Conservation (phyloP, 64 coral and sea anemone species). For the Platygyra sinensis region DNA sequence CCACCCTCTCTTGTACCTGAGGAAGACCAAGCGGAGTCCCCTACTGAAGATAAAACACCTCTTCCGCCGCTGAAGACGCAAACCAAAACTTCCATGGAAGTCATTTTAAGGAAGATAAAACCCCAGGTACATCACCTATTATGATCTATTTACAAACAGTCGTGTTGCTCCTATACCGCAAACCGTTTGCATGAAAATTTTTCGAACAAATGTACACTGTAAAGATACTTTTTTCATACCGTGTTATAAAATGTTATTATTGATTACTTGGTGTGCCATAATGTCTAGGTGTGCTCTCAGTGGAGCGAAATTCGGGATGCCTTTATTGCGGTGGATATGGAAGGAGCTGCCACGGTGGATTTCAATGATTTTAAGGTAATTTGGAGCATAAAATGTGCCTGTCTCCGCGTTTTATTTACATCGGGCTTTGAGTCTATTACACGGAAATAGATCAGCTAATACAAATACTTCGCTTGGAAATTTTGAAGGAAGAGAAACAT, state of each 20-base stretch:
- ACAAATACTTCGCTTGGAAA: too few relatives aligned
- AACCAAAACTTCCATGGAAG: background rate
- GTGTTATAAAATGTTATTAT: too few relatives aligned
- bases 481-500: too few relatives aligned
- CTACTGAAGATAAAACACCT: background rate
- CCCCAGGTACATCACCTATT: constrained; percentile 9
- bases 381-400: background rate
- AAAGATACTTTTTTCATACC: too few relatives aligned
- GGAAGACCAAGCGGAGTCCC: background rate
- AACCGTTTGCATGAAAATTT: too few relatives aligned
- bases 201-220: too few relatives aligned
- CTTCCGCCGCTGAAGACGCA: background rate
- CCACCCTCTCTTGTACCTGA: background rate
- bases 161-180: too few relatives aligned
- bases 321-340: background rate
- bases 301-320: constrained; percentile 17
- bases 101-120: constrained; percentile 12
- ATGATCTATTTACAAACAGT: too few relatives aligned
- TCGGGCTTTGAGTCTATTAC: background rate
- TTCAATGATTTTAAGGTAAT: constrained; percentile 37
- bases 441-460: background rate
- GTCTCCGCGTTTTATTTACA: background rate
- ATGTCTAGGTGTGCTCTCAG: constrained; percentile 22
- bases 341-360: constrained; percentile 1
- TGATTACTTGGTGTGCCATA: too few relatives aligned